Evolutionary conservation across 2,797 vertebrate genomes (phyloP).

Genomic region (Pangasius mekongensis): DNA sequence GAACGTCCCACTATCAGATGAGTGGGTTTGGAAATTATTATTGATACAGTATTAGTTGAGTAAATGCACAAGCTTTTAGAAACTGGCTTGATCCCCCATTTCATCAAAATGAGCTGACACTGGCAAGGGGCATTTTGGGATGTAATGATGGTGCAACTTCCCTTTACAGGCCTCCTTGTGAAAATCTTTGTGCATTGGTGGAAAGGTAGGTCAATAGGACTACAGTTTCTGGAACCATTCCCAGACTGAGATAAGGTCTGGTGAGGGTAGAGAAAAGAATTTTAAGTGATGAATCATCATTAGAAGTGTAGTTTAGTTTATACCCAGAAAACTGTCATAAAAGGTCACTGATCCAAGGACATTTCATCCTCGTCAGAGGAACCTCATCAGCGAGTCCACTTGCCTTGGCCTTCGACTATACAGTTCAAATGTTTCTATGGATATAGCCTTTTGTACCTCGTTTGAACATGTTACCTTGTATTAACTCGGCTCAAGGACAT

Average conservation of each 20-base stretch:
- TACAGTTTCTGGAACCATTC: background rate
- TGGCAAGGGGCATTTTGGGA: background rate
- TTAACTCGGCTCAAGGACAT: background rate
- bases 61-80: slow-evolving; percentile 51
- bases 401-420: background rate
- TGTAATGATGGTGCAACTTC: background rate
- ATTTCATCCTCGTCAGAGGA: background rate
- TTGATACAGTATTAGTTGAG: slow-evolving; percentile 67
- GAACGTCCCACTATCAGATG: background rate
- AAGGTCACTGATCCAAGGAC: background rate
- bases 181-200: background rate
- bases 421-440: background rate
- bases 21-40: slow-evolving; percentile 65
- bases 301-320: background rate
- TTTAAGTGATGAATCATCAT: background rate
- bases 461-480: background rate
- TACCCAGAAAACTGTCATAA: background rate
- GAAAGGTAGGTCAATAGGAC: background rate
- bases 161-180: background rate
- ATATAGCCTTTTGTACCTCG: background rate
- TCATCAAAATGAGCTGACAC: background rate
- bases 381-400: background rate
- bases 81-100: no score
- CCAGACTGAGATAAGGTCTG: background rate
- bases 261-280: background rate